Conservation (phyloP, 2,113 vertebrate genomes). For the Sterrhoptilus dennistouni region DNA sequence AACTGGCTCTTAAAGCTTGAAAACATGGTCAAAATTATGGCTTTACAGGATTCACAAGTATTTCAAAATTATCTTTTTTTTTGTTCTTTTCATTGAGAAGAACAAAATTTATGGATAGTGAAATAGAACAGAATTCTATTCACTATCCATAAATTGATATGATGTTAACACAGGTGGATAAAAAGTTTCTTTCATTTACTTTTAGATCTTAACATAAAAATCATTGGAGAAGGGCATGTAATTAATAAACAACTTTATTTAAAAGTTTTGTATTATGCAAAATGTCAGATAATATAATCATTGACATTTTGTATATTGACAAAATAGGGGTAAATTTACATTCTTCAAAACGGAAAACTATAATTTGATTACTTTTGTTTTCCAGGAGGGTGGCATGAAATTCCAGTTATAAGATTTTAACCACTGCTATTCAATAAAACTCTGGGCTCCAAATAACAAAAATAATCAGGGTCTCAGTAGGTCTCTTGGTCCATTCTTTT, state of each 20-base stretch:
- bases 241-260: background rate
- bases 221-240: background rate
- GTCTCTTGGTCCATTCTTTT: background rate
- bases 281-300: background rate
- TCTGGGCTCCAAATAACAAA: background rate
- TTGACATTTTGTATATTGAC: background rate
- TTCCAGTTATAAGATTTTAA: background rate
- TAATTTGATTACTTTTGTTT: background rate
- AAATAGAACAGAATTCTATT: background rate
- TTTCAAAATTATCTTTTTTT: background rate
- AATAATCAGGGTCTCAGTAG: background rate
- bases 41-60: background rate
- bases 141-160: background rate
- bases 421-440: fast-evolving
- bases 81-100: background rate
- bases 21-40: background rate
- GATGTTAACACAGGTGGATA: background rate
- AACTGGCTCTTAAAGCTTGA: background rate
- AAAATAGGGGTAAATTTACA: background rate
- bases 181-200: background rate
- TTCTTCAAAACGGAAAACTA: background rate
- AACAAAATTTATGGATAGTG: too few relatives aligned
- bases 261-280: background rate
- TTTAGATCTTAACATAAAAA: background rate
- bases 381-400: background rate